These are phyloP conservation scores for Anagyrus pseudococci DNA, from an alignment of 2,888 invertebrate genomes.

Conservation along the genomic window DNA sequence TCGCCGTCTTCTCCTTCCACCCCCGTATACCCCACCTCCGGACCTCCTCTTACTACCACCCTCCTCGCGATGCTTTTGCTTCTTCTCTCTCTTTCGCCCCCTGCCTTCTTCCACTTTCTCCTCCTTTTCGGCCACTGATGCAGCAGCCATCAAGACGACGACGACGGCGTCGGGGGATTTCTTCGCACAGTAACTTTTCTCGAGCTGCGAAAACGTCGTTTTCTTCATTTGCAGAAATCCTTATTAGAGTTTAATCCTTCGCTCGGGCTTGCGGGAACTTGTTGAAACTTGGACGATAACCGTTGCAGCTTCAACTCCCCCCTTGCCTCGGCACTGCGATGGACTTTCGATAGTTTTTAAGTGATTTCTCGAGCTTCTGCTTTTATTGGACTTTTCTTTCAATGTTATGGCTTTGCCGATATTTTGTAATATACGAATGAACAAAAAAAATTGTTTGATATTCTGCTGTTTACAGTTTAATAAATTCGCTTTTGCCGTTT, in stretches of 20 bases:
- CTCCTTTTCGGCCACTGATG: not conserved
- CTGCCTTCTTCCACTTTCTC: not conserved
- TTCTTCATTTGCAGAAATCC: constrained; percentile 37
- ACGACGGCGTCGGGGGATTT: constrained; percentile 15
- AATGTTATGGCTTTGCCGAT: not conserved
- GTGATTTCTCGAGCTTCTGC: constrained; percentile 19
- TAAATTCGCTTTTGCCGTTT: too few species aligned
- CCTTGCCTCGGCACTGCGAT: constrained; percentile 24
- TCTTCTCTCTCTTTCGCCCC: constrained; percentile 13
- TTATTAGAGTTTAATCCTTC: constrained; percentile 40
- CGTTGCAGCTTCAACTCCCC: constrained; percentile 28
- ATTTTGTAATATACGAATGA: too few species aligned
- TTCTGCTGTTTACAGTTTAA: too few species aligned
- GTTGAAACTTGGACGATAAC: constrained; percentile 31
- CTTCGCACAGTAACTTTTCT: constrained; percentile 32
- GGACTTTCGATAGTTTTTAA: constrained; percentile 39
- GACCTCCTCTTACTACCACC: not conserved
- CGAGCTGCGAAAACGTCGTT: constrained; percentile 37
- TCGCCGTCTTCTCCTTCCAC: constrained; percentile 2
- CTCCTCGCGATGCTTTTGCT: too few species aligned
- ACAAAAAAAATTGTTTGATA: too few species aligned
- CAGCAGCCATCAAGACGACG: constrained; percentile 7
- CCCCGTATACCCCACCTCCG: not conserved
- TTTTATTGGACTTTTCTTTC: not conserved
- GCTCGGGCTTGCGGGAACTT: constrained; percentile 15